A percentile compares a stretch with the other conserved stretches of the same genome.
Evolutionary conservation across 2,113 vertebrate species (phyloP).

Genomic region (Hemibagrus wyckioides): DNA sequence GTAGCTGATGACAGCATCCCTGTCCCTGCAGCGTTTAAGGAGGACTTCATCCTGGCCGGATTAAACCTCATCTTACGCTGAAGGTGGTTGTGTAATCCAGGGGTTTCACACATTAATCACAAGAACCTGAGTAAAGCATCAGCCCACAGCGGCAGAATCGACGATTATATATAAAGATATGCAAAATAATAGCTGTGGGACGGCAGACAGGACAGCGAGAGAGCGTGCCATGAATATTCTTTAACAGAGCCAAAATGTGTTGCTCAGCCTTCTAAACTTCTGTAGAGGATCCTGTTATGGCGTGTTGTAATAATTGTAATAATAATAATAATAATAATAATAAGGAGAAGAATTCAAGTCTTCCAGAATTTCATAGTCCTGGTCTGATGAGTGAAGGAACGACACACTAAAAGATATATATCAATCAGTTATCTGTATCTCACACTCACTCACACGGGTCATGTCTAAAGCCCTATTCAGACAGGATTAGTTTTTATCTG

Average conservation of each 20-base stretch:
- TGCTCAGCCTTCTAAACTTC: neutral
- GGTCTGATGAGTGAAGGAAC: neutral
- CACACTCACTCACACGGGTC: neutral
- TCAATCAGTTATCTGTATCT: neutral
- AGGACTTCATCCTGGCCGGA: neutral
- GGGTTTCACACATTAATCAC: neutral
- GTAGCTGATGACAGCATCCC: slow-evolving; percentile 8
- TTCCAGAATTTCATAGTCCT: neutral
- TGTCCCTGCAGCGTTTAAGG: neutral
- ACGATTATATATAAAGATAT: too few relatives aligned
- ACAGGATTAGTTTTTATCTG: too few relatives aligned
- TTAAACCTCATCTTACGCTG: neutral
- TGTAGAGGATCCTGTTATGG: neutral
- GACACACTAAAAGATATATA: too few relatives aligned
- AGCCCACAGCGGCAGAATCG: neutral
- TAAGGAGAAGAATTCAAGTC: neutral
- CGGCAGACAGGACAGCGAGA: neutral
- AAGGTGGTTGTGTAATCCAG: neutral
- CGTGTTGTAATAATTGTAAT: neutral
- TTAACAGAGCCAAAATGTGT: neutral
- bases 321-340: neutral
- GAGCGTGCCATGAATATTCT: neutral
- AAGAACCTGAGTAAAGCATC: neutral
- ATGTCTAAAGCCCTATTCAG: neutral
- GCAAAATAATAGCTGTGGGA: neutral